Evolutionary conservation across 2,797 vertebrate species (phyloP).

Genomic region (Schizopygopsis pylzovi): DNA sequence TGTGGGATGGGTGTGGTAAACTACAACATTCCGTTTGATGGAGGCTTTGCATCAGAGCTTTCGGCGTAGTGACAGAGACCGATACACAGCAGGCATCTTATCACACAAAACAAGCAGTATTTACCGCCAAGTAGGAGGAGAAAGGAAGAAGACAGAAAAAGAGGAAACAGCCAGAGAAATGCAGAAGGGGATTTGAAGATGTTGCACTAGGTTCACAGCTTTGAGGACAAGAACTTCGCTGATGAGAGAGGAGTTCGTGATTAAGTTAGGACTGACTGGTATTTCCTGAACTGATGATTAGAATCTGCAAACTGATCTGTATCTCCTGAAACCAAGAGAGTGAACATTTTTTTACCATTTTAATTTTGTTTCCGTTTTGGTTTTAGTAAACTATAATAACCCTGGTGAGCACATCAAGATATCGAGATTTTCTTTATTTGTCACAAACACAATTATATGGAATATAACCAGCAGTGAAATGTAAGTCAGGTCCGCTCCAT

Average conservation of each 20-base stretch:
- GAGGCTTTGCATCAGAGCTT: conserved; percentile 47
- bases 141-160: conserved; percentile 19
- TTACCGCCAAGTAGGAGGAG: conserved; percentile 53
- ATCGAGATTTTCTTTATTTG: too few species aligned
- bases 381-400: not conserved
- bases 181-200: conserved; percentile 3
- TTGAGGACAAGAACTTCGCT: conserved; percentile 1
- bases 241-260: not conserved
- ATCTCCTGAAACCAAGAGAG: not conserved
- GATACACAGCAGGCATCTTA: conserved; percentile 54
- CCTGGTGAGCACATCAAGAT: not conserved
- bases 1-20: conserved; percentile 58
- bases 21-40: conserved; percentile 64
- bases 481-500: too few species aligned
- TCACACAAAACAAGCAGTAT: conserved; percentile 57
- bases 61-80: conserved; percentile 49
- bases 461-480: too few species aligned
- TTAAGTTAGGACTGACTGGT: not conserved
- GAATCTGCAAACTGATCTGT: not conserved
- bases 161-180: conserved; percentile 20
- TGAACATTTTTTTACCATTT: not conserved
- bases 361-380: not conserved
- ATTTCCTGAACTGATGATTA: conserved; percentile 10
- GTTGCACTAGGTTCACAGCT: not conserved
- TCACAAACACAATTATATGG: too few species aligned